Percentiles rank a stretch among this genome's conserved stretches.
Evolutionary conservation across 2,888 invertebrate species (phyloP).

Genomic region (Geotrupes spiniger): DNA sequence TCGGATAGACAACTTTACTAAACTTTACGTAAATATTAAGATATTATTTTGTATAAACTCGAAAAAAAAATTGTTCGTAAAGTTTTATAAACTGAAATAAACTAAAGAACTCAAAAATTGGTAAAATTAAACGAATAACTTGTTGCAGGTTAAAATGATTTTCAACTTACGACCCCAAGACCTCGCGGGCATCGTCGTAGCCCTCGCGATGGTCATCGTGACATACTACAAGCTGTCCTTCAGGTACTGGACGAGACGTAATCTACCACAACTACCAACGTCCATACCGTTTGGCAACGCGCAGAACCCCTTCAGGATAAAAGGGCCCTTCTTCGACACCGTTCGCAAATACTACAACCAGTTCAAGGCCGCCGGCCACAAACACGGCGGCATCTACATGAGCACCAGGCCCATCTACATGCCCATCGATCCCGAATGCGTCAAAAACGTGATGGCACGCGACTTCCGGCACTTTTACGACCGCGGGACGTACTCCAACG

Average conservation of each 20-base stretch:
- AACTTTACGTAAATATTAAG: too few relatives aligned
- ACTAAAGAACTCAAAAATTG: too few relatives aligned
- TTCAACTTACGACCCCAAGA: background rate
- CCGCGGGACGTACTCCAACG: slow-evolving; percentile 39
- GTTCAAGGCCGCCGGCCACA: slow-evolving; percentile 27
- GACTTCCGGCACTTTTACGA: slow-evolving; percentile 44
- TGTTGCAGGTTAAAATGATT: slow-evolving; percentile 2
- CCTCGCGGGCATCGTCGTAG: background rate
- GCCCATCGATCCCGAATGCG: slow-evolving; percentile 39
- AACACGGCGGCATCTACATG: slow-evolving; percentile 34
- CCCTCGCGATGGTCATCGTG: slow-evolving; percentile 10
- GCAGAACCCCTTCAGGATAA: slow-evolving; percentile 22
- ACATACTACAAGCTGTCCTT: slow-evolving; percentile 28
- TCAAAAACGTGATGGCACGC: slow-evolving; percentile 41
- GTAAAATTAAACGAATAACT: too few relatives aligned
- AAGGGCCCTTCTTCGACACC: slow-evolving; percentile 16
- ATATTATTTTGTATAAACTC: too few relatives aligned
- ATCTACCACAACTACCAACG: slow-evolving; percentile 33
- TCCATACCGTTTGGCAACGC: slow-evolving; percentile 38
- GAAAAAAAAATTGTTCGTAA: too few relatives aligned
- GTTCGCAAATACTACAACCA: slow-evolving; percentile 20
- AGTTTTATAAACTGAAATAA: too few relatives aligned
- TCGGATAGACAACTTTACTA: too few relatives aligned
- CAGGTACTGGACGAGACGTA: slow-evolving; percentile 36
- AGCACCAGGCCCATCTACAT: slow-evolving; percentile 36